These are phyloP conservation scores for Anadara kagoshimensis DNA, from an alignment of 1,140 invertebrate genomes.

Conservation along the genomic window DNA sequence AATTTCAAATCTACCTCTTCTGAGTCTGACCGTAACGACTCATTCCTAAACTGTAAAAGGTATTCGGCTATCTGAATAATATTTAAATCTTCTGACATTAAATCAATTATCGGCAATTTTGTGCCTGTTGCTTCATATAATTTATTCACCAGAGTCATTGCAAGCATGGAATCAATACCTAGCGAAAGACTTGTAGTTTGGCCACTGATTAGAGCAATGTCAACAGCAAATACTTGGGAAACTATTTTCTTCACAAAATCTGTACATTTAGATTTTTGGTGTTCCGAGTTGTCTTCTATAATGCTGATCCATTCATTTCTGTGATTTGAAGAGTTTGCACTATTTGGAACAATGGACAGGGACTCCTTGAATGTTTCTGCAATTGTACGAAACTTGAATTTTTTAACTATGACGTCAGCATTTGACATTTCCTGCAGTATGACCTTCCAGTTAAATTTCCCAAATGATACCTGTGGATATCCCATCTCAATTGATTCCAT, in stretches of 20 bases:
- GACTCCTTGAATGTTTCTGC: not conserved
- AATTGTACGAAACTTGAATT: not conserved
- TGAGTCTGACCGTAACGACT: not conserved
- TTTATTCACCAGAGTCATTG: conserved; percentile 28
- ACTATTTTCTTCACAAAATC: not conserved
- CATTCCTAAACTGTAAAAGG: not conserved
- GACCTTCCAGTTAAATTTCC: not conserved
- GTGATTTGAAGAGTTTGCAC: no score
- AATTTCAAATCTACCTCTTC: not conserved
- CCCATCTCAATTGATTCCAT: not conserved
- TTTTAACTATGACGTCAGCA: not conserved
- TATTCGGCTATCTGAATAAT: not conserved
- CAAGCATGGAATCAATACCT: conserved; percentile 39
- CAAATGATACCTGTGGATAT: not conserved
- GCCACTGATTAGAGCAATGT: not conserved
- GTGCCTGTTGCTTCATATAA: not conserved
- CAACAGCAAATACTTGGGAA: not conserved
- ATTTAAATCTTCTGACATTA: conserved; percentile 26
- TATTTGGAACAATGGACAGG: not conserved
- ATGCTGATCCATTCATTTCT: not conserved
- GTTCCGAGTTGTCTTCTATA: not conserved
- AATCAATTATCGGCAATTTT: conserved; percentile 7
- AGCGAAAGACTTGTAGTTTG: not conserved
- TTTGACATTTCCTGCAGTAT: not conserved
- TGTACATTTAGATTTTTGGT: not conserved